A percentile compares a stretch with the other conserved stretches of the same genome.
These are phyloP conservation scores for Lasiurus borealis DNA, from an alignment of 2,113 vertebrate genomes.

Conservation along the genomic window DNA sequence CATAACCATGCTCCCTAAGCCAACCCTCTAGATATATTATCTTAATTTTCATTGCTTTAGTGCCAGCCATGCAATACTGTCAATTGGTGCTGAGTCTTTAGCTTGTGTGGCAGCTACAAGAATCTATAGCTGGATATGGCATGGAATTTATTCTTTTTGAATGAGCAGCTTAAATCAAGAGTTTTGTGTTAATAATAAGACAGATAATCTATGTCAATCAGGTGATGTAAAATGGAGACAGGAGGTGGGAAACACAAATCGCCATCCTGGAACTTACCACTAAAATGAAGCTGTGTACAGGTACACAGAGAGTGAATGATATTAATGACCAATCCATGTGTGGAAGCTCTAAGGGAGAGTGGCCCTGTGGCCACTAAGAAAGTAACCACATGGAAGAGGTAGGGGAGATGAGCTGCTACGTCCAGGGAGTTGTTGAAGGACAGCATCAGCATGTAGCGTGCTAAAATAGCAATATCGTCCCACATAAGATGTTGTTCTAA, in stretches of 20 bases:
- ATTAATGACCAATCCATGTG: conserved; percentile 98
- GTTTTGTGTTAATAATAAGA: background rate
- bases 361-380: conserved; percentile 98
- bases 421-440: conserved; percentile 99
- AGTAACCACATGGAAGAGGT: conserved; percentile 98
- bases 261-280: conserved; percentile 90
- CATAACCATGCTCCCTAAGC: background rate
- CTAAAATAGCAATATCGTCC: conserved; percentile 98
- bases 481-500: conserved; percentile 99
- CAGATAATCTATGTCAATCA: background rate
- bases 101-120: background rate
- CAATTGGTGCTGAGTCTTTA: background rate
- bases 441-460: conserved; percentile 99
- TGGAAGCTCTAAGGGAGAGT: conserved; percentile 97
- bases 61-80: background rate
- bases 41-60: background rate
- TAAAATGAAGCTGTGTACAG: conserved; percentile 99
- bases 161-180: background rate
- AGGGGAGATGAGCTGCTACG: conserved; percentile 97
- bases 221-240: background rate
- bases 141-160: conserved; percentile 14
- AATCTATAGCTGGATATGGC: background rate
- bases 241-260: background rate
- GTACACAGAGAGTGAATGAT: conserved; percentile 99
- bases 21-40: background rate